Percentiles rank a stretch among this genome's conserved stretches.
Evolutionary conservation across 2,113 vertebrate genomes (phyloP).

Genomic region (Neodontobutis hainanensis): DNA sequence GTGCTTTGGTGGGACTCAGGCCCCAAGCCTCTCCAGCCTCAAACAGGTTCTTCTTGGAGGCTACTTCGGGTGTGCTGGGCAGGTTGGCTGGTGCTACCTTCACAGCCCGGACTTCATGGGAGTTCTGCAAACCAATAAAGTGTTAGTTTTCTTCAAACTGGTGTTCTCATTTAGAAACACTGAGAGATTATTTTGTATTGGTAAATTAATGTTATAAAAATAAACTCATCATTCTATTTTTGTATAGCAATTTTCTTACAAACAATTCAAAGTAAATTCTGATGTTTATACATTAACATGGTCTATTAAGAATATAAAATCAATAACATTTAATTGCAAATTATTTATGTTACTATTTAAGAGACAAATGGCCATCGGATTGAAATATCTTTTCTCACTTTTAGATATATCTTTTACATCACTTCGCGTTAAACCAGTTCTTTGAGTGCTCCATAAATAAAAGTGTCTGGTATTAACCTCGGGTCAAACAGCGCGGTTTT

Average conservation of each 20-base stretch:
- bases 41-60: constrained; percentile 89
- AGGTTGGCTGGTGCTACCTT: constrained; percentile 82
- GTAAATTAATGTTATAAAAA: no score
- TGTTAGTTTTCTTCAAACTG: neutral
- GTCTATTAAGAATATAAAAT: no score
- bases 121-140: constrained; percentile 70
- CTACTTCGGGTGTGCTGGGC: constrained; percentile 79
- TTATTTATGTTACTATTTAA: no score
- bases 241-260: no score
- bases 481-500: neutral
- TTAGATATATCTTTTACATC: neutral
- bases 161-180: neutral
- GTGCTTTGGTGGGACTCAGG: constrained; percentile 68
- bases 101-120: constrained; percentile 73
- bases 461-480: neutral
- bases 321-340: no score
- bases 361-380: no score
- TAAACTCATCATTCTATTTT: no score
- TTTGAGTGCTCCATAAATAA: constrained; percentile 13
- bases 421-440: constrained; percentile 4
- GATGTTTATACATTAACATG: no score
- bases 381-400: neutral
- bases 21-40: constrained; percentile 86
- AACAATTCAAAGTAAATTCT: no score
- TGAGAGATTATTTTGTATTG: no score